A percentile compares a stretch with the other conserved stretches of the same genome.
Evolutionary conservation across 2,797 vertebrate genomes (phyloP).

Genomic region (Distichodus sexfasciatus): DNA sequence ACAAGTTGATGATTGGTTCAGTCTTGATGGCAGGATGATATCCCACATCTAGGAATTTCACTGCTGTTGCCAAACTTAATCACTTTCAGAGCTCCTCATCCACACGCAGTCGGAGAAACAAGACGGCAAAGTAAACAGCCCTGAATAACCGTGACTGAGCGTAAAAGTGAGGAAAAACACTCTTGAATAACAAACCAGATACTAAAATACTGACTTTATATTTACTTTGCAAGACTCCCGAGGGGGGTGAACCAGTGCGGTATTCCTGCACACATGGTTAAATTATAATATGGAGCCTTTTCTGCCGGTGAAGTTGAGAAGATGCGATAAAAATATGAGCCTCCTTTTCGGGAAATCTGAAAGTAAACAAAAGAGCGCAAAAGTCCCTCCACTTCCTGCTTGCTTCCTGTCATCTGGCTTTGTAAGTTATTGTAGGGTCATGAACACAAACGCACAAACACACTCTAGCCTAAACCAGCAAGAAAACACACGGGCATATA

Average conservation of each 20-base stretch:
- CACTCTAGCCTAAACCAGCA: neutral
- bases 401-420: constrained; percentile 68
- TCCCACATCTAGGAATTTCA: constrained; percentile 25
- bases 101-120: neutral
- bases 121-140: neutral
- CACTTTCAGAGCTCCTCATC: constrained; percentile 11
- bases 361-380: constrained; percentile 72
- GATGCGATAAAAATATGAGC: constrained; percentile 62
- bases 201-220: neutral
- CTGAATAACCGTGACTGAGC: neutral
- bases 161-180: neutral
- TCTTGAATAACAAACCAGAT: neutral
- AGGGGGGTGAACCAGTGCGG: neutral
- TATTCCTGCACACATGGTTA: neutral
- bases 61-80: constrained; percentile 6
- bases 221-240: neutral
- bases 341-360: constrained; percentile 63
- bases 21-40: constrained; percentile 19
- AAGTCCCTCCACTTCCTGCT: constrained; percentile 75
- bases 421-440: constrained; percentile 53
- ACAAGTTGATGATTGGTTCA: constrained; percentile 38
- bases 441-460: constrained; percentile 30
- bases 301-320: constrained; percentile 21
- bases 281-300: constrained; percentile 15
- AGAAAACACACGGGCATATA: neutral